phyloP scores from a whole-genome alignment of 2,888 invertebrate species.

The Pterostichus niger region DNA sequence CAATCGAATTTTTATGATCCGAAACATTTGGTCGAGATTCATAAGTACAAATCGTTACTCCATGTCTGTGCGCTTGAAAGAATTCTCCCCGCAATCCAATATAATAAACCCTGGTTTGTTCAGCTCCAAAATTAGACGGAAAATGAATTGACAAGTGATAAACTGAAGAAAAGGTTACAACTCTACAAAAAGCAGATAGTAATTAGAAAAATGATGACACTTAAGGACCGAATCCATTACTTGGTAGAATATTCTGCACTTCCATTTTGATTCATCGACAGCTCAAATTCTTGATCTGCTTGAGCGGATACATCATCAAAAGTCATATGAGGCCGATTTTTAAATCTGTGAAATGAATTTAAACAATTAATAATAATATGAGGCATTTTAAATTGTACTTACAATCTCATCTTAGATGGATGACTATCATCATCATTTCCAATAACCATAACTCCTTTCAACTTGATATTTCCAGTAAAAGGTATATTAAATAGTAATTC shows the following conservation, averaged over 20 bases:
- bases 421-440: constrained; percentile 94
- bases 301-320: constrained; percentile 90
- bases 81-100: constrained; percentile 98
- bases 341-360: constrained; percentile 83
- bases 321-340: constrained; percentile 95
- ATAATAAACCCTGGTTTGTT: constrained; percentile 92
- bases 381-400: constrained; percentile 75
- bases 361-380: constrained; percentile 1
- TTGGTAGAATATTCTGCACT: constrained; percentile 93
- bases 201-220: constrained; percentile 59
- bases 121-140: constrained; percentile 91
- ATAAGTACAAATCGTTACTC: constrained; percentile 94
- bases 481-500: constrained; percentile 98
- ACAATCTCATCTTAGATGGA: constrained; percentile 93
- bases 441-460: constrained; percentile 94
- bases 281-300: constrained; percentile 94
- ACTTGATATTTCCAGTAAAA: constrained; percentile 96
- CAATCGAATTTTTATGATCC: constrained; percentile 88
- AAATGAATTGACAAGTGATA: constrained; percentile 94
- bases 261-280: constrained; percentile 88
- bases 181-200: constrained; percentile 78
- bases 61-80: constrained; percentile 89
- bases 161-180: constrained; percentile 94
- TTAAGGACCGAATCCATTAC: constrained; percentile 77
- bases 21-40: constrained; percentile 91